Evolutionary conservation across 2,888 invertebrate genomes (phyloP), one percentile per base, ranked within the genome.

Genomic region (Chloroclysta siterata): DNA sequence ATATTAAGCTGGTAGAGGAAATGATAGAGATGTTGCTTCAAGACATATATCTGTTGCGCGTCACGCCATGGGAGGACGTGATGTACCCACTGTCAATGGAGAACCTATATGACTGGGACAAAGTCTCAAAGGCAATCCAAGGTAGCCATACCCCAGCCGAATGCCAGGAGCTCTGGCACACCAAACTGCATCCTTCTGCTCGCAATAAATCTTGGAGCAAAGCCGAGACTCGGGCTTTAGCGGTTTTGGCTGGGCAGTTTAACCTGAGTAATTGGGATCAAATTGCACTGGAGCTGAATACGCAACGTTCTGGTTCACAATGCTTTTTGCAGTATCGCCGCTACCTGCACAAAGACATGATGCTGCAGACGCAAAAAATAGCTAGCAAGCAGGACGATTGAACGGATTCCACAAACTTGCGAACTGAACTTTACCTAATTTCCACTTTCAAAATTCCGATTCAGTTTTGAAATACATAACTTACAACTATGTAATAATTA

Each of bases 251-350:
- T 7, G 44, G 46, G 3, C 2, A 1, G 4, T 28, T 28, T 36
- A 58, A 63, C 29, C 15, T 51, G n/a, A 15, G 51, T 4, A 28
- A 54, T 8, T 63, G 63, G 58, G 51, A 54, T 17, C 4, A 22
- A 5, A 41, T 59, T 11, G 46, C 63, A 17, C 7, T n/a, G 1
- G 4, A 5, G 7, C 29, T 63, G 46, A n/a, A 55, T 3, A 52
- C 63, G 0, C 7, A 7, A 2, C 58, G 63, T n/a, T 17, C 58
- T 29, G 44, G 28, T 28, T 63, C 58, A 13, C 63, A 63, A 33
- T 63, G 63, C 51, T 59, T 5, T 14, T 39, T 63, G 36, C 63
- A 63, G 44, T 63, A 54, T 39, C 58, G 63, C 22, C 63, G 63
- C 4, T 50, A 48, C 39, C 0, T 58, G 14, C 54, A 51, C 50